Base-by-base conservation (phyloP, 2,888 invertebrate genomes). In the Zhengitettix transpicula region DNA sequence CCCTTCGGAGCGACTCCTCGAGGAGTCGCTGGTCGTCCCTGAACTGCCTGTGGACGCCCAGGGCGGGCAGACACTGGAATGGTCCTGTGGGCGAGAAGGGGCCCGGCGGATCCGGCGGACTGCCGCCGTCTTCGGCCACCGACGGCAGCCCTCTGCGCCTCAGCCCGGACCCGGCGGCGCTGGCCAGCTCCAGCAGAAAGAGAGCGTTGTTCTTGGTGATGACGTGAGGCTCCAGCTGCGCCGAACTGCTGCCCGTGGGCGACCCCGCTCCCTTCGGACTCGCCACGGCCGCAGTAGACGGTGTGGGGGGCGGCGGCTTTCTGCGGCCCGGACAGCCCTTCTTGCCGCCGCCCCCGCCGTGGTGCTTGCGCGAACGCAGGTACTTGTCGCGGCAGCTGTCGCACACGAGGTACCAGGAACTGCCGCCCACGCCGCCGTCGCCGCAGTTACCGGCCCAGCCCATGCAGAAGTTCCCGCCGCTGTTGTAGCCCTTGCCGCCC, bases 181-280 rank as follows among this genome's bases (percentile, higher is more conserved):
- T 89, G 0, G 90, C 89, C 58, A 97, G 73, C 70, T 96, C 95
- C 61, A 98, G 76, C 12, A 98, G 74, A 71, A 97, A 98, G 72
- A 93, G 82, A 0, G 98, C 95, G 71, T 98, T 98, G 70, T 93
- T 93, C 67, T 87, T 88, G 81, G 97, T 89, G 9, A 87, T 81
- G 55, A 84, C 74, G 69, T 91, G 80, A 64, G 76, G 74, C 60
- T 80, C 77, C 70, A 74, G 71, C 64, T 76, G 69, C 42, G 68
- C 68, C 1, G 71, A 68, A 57, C 71, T 72, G 44, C 68, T 67
- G 62, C 77, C 68, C 58, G 65, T 62, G 1, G 71, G 67, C 10
- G 71, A 68, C n/a, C n/a, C n/a, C n/a, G n/a, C n/a, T n/a, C n/a
- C n/a, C n/a, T n/a, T n/a, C n/a, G n/a, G n/a, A n/a, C n/a, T n/a